phyloP scores from a whole-genome alignment of 2,888 invertebrate species.

The Eilema depressum region DNA sequence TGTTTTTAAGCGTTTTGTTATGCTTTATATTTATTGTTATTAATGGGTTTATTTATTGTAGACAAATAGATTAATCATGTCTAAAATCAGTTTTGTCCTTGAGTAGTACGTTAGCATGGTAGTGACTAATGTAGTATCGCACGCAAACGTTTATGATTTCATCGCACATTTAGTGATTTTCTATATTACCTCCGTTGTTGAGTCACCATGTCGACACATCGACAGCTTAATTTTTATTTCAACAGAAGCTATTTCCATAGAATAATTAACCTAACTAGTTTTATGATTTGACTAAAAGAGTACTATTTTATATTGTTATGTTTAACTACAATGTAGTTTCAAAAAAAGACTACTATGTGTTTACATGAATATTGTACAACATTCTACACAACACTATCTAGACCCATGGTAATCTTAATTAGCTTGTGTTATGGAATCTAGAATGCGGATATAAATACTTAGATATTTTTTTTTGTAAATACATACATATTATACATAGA shows the following conservation, averaged over 20 bases:
- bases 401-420: no score
- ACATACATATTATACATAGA: no score
- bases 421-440: no score
- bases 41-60: slow-evolving; percentile 26
- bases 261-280: slow-evolving; percentile 1
- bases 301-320: background rate
- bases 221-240: slow-evolving; percentile 8
- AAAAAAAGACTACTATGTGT: no score
- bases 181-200: slow-evolving; percentile 58
- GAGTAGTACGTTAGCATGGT: slow-evolving; percentile 50
- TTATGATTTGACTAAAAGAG: background rate
- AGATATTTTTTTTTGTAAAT: no score
- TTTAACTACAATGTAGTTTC: no score
- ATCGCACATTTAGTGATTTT: slow-evolving; percentile 64
- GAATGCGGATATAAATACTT: no score
- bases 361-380: no score
- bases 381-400: no score
- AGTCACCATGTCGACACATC: slow-evolving; percentile 56
- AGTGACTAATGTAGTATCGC: slow-evolving; percentile 50
- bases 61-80: slow-evolving; percentile 16
- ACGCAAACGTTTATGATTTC: slow-evolving; percentile 62
- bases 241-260: background rate
- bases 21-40: slow-evolving; percentile 25
- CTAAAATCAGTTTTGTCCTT: slow-evolving; percentile 44
- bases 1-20: slow-evolving; percentile 29